Evolutionary conservation across 1,140 invertebrate species (phyloP), one percentile per base, ranked within the genome.

Genomic region (Dreissena rostriformis): DNA sequence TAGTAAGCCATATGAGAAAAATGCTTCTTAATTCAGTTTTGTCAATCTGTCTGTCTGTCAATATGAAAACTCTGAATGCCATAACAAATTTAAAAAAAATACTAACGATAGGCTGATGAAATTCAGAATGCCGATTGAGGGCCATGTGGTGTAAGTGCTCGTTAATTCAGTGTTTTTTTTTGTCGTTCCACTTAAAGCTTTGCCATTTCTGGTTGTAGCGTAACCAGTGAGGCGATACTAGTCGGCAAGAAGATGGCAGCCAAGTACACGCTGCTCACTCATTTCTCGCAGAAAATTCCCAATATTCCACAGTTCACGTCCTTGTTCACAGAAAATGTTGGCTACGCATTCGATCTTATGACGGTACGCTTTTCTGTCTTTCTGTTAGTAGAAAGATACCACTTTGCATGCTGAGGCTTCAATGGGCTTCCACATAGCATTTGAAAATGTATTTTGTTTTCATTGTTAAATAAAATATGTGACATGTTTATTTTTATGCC

Each of bases 291-390:
- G 92, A 94, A 98, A 68, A 99, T 99, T 94, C 96, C 97, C 10
- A 97, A 98, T 87, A 95, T 99, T 83, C 98, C 98, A 0, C 90
- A 96, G 0, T 91, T 96, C 61, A 93, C 93, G 84, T 92, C 93
- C 49, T 39, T 66, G 51, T 92, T 95, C 49, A 85, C 93, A 87
- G 10, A 93, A 51, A 96, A 96, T 90, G 96, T 99, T 85, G 97
- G 97, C 17, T 96, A 99, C 86, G 97, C 98, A 0, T 99, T 98
- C 93, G 98, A 99, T 91, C 97, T 98, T 90, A 99, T 99, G 98
- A 88, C 82, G 77, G 92, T 92, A 86, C 53, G 19, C 12, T 57
- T 12, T 57, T 14, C 53, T 14, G 12, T 14, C 19, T 57, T 57
- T 57, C 53, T 14, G 12, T 57, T n/a, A n/a, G n/a, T n/a, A n/a